phyloP scores from a whole-genome alignment of 2,888 invertebrate species.

The Oligia latruncula region DNA sequence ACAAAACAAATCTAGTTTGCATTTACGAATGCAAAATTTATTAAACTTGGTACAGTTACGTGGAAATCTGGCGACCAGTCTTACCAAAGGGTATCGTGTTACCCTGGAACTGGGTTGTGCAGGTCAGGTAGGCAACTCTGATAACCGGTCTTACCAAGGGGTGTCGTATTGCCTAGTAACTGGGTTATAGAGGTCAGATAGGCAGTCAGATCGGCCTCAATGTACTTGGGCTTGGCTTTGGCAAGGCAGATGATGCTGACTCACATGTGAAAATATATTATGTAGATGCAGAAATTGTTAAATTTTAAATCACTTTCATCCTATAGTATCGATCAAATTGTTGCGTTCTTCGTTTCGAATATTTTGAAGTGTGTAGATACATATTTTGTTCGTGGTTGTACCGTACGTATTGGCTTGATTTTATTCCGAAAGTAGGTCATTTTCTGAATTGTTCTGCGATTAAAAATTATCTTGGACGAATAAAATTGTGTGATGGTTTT shows the following conservation, averaged over 20 bases:
- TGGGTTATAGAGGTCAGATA: background rate
- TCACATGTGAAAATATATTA: background rate
- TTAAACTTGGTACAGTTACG: constrained; percentile 15
- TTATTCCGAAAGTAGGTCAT: constrained; percentile 41
- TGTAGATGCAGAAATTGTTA: background rate
- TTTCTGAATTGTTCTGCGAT: constrained; percentile 18
- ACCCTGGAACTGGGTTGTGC: background rate
- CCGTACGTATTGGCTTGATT: constrained; percentile 12
- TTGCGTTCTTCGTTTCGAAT: background rate
- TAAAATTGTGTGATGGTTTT: constrained; percentile 28
- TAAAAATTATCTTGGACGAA: constrained; percentile 41
- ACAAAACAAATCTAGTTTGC: constrained; percentile 55
- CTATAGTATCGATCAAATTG: background rate
- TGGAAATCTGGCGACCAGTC: background rate
- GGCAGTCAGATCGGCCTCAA: no score
- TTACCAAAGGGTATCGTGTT: background rate
- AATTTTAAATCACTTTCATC: background rate
- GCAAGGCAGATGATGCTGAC: background rate
- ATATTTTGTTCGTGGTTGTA: constrained; percentile 7
- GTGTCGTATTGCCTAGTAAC: background rate
- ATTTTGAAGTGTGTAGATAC: background rate
- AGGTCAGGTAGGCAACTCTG: background rate
- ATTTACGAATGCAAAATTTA: constrained; percentile 45
- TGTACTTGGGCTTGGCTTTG: no score
- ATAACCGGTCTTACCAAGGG: background rate